These are phyloP conservation scores for Haliaeetus leucogaster DNA, from an alignment of 2,113 vertebrate species.

Conservation along the genomic window DNA sequence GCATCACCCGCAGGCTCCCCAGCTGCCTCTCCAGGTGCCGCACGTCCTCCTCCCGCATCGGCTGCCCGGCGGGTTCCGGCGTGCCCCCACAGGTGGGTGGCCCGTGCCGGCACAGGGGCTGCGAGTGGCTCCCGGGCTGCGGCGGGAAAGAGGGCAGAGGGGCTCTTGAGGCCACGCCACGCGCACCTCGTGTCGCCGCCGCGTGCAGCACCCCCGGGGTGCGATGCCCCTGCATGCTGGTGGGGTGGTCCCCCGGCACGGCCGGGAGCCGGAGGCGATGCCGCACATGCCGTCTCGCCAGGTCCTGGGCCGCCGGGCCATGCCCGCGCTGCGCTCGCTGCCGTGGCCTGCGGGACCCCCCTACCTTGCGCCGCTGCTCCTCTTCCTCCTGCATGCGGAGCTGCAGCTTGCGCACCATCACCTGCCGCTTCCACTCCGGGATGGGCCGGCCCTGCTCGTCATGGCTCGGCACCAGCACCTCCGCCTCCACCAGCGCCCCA, in stretches of 20 bases:
- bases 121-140: slow-evolving; percentile 76
- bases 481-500: slow-evolving; percentile 75
- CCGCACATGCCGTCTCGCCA: background rate
- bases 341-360: background rate
- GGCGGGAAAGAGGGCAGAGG: slow-evolving; percentile 77
- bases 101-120: slow-evolving; percentile 75
- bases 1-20: no score
- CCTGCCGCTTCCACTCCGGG: slow-evolving; percentile 96
- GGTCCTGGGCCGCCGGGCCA: background rate
- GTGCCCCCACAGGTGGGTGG: no score
- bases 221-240: background rate
- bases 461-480: slow-evolving; percentile 86
- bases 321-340: background rate
- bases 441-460: slow-evolving; percentile 87
- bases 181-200: fast-evolving
- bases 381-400: slow-evolving; percentile 95
- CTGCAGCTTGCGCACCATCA: slow-evolving; percentile 95
- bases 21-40: no score
- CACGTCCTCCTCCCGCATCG: no score
- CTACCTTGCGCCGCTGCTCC: slow-evolving; percentile 89
- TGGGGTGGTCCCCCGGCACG: background rate
- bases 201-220: background rate
- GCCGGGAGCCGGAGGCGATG: background rate
- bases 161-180: slow-evolving; percentile 45
- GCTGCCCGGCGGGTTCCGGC: no score